phyloP scores from a whole-genome alignment of 2,113 vertebrate species.

The Coracopsis vasa region DNA sequence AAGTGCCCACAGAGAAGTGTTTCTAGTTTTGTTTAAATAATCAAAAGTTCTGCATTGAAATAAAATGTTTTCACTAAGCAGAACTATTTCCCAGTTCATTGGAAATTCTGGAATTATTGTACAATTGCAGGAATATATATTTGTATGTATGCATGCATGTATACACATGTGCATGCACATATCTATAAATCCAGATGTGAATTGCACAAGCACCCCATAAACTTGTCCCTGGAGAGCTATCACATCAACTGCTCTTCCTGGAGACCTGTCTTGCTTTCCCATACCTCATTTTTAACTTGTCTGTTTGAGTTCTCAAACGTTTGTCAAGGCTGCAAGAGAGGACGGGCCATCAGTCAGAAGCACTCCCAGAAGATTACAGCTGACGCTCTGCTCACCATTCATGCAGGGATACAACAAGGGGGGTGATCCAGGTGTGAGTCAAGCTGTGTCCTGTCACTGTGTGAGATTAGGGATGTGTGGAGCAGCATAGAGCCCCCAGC shows the following conservation, averaged over 20 bases:
- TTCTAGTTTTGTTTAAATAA: background rate
- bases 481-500: background rate
- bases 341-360: background rate
- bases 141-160: accelerated
- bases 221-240: background rate
- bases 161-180: accelerated
- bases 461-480: background rate
- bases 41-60: background rate
- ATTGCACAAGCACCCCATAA: background rate
- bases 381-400: accelerated
- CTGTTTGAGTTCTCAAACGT: accelerated
- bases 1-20: background rate
- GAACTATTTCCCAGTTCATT: background rate
- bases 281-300: accelerated
- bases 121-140: accelerated
- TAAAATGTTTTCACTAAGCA: background rate
- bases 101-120: background rate
- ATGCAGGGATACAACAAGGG: accelerated
- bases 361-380: background rate
- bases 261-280: background rate
- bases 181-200: background rate
- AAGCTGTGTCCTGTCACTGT: background rate
- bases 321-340: background rate
- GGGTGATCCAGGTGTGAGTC: background rate
- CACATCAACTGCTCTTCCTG: background rate